Base-by-base conservation (phyloP, 2,797 vertebrate genomes). In the Hemitrygon akajei region DNA sequence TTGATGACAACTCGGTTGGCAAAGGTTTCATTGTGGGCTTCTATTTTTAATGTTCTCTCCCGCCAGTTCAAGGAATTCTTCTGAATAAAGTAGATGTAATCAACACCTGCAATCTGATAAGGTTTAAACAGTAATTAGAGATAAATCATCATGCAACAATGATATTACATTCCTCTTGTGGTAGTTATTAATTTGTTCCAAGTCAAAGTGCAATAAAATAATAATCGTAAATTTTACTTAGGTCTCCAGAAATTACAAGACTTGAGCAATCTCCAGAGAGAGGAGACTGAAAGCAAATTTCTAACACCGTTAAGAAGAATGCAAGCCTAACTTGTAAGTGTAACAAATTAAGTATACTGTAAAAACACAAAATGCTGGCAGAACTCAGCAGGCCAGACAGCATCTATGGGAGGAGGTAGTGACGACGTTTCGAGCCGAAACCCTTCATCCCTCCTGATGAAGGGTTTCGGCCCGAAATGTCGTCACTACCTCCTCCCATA, bases 1-100 rank as follows among this genome's bases (percentile, higher is more conserved):
- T 98, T 97, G 95, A 99, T 98, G 95, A 99, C 97, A 95, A 99
- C 98, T 94, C 98, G 96, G 94, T 98, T 99, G 93, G 98, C 98
- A 95, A 99, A 99, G 20, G 98, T 99, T 95, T 99, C 99, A 27
- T 99, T 99, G 92, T 98, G 97, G 56, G 98, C 99, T 95, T 99
- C 98, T 14, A 99, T 99, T 94, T 98, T 98, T 95, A 99, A 96
- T 27, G 98, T 99, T 86, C 99, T 97, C 82, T 99, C 98, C 93
- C 96, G 97, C 87, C 97, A 96, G 95, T 99, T 98, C 95, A 99
- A 96, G 0, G 98, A 97, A 96, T 99, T 99, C 95, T 98, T 99
- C 97, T 99, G 99, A 94, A 97, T 97, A 95, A 99, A 99, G 96
- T 99, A 99, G 94, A 99, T 98, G 0, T 98, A 99, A 95, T 99